A percentile compares a stretch with the other conserved stretches of the same genome.
Evolutionary conservation across 2,113 vertebrate species (phyloP).

Genomic region (Sigmodon hispidus): DNA sequence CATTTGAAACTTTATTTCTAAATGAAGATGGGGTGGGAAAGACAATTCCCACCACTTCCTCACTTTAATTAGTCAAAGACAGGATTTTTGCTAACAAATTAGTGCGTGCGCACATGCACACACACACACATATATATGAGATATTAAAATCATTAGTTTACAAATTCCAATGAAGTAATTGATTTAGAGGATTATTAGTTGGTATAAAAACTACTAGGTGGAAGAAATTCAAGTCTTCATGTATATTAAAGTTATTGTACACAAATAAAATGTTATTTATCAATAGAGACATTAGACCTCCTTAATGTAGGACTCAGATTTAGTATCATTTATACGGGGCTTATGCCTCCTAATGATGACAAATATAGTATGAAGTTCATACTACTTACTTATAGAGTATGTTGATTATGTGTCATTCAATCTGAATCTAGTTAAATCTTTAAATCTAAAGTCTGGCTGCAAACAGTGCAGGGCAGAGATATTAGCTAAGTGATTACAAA

Average conservation of each 20-base stretch:
- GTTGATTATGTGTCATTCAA: not conserved
- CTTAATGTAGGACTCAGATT: not conserved
- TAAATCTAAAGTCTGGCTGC: not conserved
- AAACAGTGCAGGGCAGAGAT: conserved; percentile 3
- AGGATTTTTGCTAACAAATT: not conserved
- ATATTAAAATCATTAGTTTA: conserved; percentile 29
- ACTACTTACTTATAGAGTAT: not conserved
- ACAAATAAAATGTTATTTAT: not conserved
- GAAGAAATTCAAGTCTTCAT: not conserved
- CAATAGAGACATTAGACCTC: not conserved
- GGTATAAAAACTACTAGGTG: not conserved
- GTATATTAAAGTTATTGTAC: not conserved
- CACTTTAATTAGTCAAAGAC: not conserved
- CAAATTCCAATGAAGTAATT: conserved; percentile 5
- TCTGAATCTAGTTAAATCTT: not conserved
- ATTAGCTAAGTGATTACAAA: not conserved
- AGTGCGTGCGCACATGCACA: too few relatives aligned
- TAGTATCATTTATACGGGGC: not conserved
- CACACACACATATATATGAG: not conserved
- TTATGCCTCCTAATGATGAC: not conserved
- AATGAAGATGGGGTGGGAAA: too few relatives aligned
- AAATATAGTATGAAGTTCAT: not conserved
- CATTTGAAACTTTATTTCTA: conserved; percentile 37
- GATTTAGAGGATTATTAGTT: conserved; percentile 10
- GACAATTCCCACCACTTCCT: not conserved